Conservation (phyloP, 2,888 invertebrate species). For the Archips xylosteana region DNA sequence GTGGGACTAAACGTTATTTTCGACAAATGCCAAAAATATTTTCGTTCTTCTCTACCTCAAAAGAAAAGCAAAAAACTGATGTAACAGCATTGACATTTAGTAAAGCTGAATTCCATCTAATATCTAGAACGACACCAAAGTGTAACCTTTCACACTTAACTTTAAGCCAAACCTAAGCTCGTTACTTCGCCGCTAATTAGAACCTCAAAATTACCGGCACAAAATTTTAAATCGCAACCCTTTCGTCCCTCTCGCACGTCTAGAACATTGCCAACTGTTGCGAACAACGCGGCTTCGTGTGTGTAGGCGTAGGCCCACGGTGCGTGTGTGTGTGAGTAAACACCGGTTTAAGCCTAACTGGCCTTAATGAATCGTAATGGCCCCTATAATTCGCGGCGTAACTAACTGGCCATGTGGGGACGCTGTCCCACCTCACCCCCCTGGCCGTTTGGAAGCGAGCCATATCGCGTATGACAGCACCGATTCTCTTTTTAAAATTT, state of each 20-base stretch:
- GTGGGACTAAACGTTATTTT: too few species aligned
- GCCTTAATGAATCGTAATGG: conserved; percentile 87
- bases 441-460: conserved; percentile 75
- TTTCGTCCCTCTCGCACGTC: conserved; percentile 62
- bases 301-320: conserved; percentile 40
- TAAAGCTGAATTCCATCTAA: neutral
- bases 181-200: conserved; percentile 79
- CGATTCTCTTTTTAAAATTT: conserved; percentile 82
- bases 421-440: conserved; percentile 57
- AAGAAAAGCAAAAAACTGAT: too few species aligned
- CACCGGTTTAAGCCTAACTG: conserved; percentile 86
- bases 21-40: too few species aligned
- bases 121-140: neutral
- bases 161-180: conserved; percentile 67
- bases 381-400: conserved; percentile 87
- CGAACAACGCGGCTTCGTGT: conserved; percentile 56
- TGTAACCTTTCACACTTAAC: conserved; percentile 71
- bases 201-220: conserved; percentile 73
- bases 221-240: conserved; percentile 74
- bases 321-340: conserved; percentile 75
- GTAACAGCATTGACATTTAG: neutral
- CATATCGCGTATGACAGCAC: conserved; percentile 83
- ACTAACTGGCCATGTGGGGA: conserved; percentile 85
- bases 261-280: conserved; percentile 76
- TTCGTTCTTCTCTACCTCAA: too few species aligned